Evolutionary conservation across 2,113 vertebrate species (phyloP), one percentile per base, ranked within the genome.

Genomic region (Sylvietta virens): DNA sequence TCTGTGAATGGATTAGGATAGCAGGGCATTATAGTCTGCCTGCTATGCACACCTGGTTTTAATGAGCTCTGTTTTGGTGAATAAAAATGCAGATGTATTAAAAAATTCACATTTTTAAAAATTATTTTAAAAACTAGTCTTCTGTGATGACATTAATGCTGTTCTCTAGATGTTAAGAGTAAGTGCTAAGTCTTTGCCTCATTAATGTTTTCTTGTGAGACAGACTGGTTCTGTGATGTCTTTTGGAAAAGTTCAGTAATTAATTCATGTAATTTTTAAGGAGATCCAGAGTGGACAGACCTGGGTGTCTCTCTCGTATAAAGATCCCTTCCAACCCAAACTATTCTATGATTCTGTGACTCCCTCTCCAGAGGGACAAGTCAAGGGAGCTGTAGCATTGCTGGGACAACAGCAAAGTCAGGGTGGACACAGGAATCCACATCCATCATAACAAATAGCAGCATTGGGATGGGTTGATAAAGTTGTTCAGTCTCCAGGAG

Each of bases 121-220:
- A 50, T 12, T 15, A 7, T 30, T 53, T 50, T 14, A 14, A 54
- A 16, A 58, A 6, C 0, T 1, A 37, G 15, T 53, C 13, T 77
- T 90, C 44, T 77, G 21, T 82, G 15, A 53, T 26, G 80, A 5
- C n/a, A 65, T 40, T 45, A 20, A 2, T 53, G 10, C 23, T 73
- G n/a, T 50, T 85, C 86, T 40, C 26, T 61, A 53, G 31, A 28
- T 84, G 15, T 8, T 72, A 60, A 64, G 8, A 76, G 26, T 64
- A 84, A 88, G 82, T 16, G 10, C 33, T 61, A 31, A 71, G 50
- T 64, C 31, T 93, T 76, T 79, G 44, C 57, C 50, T 90, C 18
- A 3, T 11, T 50, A 21, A 15, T 1, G 0, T 64, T 80, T 80
- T 39, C 27, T 9, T 3, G 0, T 31, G 26, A 31, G 30, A 71